These are phyloP conservation scores for Triplophysa dalaica DNA, from an alignment of 2,113 vertebrate genomes.

Conservation along the genomic window DNA sequence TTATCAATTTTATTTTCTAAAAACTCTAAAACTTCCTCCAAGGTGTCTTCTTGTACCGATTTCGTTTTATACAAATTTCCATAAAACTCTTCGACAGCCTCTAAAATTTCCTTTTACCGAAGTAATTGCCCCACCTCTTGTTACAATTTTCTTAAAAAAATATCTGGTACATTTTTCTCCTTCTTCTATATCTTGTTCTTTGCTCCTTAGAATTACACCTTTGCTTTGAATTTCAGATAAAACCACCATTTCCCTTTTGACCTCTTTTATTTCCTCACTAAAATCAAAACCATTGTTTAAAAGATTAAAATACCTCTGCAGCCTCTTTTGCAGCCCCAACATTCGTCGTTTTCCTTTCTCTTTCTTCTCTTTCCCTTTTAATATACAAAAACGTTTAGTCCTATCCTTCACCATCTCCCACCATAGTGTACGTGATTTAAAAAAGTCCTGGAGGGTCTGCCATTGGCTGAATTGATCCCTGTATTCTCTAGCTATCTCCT, in stretches of 20 bases:
- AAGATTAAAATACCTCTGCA: slow-evolving; percentile 23
- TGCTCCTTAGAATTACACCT: slow-evolving; percentile 12
- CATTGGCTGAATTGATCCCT: slow-evolving; percentile 19
- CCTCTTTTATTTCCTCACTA: background rate
- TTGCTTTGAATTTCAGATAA: background rate
- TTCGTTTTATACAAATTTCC: too few species aligned
- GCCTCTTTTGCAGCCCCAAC: slow-evolving; percentile 14
- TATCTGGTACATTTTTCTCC: slow-evolving; percentile 11
- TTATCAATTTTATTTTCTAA: too few species aligned
- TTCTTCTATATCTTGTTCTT: slow-evolving; percentile 11
- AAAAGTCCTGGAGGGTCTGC: slow-evolving; percentile 26
- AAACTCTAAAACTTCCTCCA: too few species aligned
- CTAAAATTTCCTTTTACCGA: too few species aligned
- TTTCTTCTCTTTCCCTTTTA: background rate
- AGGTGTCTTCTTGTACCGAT: too few species aligned
- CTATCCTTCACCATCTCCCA: slow-evolving; percentile 23
- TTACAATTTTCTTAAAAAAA: too few species aligned
- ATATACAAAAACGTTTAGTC: background rate
- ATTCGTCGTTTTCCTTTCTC: slow-evolving; percentile 3
- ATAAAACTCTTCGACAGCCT: too few species aligned
- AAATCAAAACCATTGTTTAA: slow-evolving; percentile 19
- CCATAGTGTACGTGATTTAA: slow-evolving; percentile 23
- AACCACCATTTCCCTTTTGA: slow-evolving; percentile 30
- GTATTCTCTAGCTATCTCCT: background rate
- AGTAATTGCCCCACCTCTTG: too few species aligned